Evolutionary conservation across 2,797 vertebrate genomes (phyloP).

Genomic region (Serranus cabrilla): DNA sequence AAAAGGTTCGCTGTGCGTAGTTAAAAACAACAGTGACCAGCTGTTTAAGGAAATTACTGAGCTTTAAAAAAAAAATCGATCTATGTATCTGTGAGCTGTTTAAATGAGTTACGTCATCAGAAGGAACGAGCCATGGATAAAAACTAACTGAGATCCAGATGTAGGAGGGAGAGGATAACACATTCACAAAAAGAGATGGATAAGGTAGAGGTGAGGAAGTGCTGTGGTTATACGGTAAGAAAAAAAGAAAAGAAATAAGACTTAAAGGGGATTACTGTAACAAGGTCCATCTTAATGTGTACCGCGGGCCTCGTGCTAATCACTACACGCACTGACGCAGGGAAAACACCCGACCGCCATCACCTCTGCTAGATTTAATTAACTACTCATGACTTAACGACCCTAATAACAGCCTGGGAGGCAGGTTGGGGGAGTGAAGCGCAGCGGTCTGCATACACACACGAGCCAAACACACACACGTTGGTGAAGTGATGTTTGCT

Average conservation of each 20-base stretch:
- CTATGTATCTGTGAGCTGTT: too few species aligned
- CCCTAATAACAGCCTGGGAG: slow-evolving; percentile 60
- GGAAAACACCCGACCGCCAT: slow-evolving; percentile 52
- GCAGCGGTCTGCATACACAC: neutral
- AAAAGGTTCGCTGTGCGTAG: too few species aligned
- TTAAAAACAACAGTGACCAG: too few species aligned
- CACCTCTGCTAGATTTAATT: slow-evolving; percentile 68
- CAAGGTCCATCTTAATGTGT: slow-evolving; percentile 34
- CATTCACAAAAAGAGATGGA: neutral
- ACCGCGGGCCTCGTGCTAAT: slow-evolving; percentile 44
- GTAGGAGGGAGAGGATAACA: neutral
- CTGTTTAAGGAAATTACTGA: too few species aligned
- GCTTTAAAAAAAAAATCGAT: too few species aligned
- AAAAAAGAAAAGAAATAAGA: neutral
- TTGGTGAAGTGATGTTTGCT: slow-evolving; percentile 3
- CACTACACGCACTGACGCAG: slow-evolving; percentile 34
- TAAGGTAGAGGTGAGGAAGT: neutral
- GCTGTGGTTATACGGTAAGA: neutral
- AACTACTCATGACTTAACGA: slow-evolving; percentile 66
- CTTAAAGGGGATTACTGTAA: slow-evolving; percentile 40
- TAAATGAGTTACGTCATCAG: too few species aligned
- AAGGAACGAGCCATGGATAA: too few species aligned
- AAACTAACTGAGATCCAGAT: neutral
- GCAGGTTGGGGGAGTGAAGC: slow-evolving; percentile 19
- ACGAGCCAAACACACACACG: slow-evolving; percentile 3